phyloP scores from a whole-genome alignment of 2,113 vertebrate species.

The Austrofundulus limnaeus region DNA sequence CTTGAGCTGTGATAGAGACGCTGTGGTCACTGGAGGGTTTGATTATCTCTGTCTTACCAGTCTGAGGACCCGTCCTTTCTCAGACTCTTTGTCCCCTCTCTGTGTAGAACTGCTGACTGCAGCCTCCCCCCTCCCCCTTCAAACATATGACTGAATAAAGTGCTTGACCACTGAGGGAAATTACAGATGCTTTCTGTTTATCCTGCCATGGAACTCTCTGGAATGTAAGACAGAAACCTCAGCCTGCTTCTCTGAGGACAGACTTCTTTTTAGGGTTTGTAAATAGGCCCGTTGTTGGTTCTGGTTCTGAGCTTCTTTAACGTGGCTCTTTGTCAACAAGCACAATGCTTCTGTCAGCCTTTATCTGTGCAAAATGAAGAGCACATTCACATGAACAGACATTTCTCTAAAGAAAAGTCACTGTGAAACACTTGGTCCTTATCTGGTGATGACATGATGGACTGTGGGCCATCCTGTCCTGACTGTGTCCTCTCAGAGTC shows the following conservation, averaged over 20 bases:
- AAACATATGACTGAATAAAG: slow-evolving; percentile 50
- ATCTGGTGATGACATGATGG: slow-evolving; percentile 39
- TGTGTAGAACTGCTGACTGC: slow-evolving; percentile 64
- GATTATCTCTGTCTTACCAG: slow-evolving; percentile 38
- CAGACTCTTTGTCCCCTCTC: slow-evolving; percentile 38
- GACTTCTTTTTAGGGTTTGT: slow-evolving; percentile 57
- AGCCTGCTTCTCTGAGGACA: slow-evolving; percentile 42
- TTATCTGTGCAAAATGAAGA: slow-evolving; percentile 48
- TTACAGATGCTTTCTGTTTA: slow-evolving; percentile 62
- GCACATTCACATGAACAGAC: slow-evolving; percentile 26
- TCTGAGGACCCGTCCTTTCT: slow-evolving; percentile 36
- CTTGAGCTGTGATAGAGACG: slow-evolving; percentile 45
- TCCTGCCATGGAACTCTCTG: slow-evolving; percentile 42
- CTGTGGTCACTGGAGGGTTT: slow-evolving; percentile 29
- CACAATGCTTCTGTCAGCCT: slow-evolving; percentile 44
- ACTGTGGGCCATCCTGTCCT: too few species aligned
- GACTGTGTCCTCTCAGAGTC: slow-evolving; percentile 37
- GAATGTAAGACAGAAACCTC: slow-evolving; percentile 65
- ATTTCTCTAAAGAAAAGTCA: slow-evolving; percentile 7
- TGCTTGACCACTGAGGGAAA: slow-evolving; percentile 71
- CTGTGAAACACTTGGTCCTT: slow-evolving; percentile 29
- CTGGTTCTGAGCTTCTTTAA: slow-evolving; percentile 39
- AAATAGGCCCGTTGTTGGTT: slow-evolving; percentile 67
- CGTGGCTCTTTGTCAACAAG: slow-evolving; percentile 52
- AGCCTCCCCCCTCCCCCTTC: slow-evolving; percentile 6